These are phyloP conservation scores for Sympetrum striolatum DNA, from an alignment of 2,888 invertebrate species.

Conservation along the genomic window DNA sequence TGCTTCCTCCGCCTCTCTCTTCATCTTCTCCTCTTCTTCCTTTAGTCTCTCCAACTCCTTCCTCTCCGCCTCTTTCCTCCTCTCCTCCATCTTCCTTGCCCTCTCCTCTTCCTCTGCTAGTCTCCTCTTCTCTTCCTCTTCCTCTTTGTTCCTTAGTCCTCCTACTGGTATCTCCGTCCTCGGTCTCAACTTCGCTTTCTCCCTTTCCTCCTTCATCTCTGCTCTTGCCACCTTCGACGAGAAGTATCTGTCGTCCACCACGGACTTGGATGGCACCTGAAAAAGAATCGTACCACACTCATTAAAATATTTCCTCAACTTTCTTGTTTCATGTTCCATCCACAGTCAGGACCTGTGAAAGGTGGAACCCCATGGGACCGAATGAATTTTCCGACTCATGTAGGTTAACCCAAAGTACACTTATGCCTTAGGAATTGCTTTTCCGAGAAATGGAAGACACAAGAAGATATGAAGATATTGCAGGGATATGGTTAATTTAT, in stretches of 20 bases:
- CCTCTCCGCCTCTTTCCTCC: constrained; percentile 53
- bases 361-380: too few relatives aligned
- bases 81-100: constrained; percentile 64
- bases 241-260: constrained; percentile 66
- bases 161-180: constrained; percentile 62
- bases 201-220: constrained; percentile 68
- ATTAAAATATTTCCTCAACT: too few relatives aligned
- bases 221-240: constrained; percentile 69
- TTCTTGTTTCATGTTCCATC: too few relatives aligned
- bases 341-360: too few relatives aligned
- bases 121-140: constrained; percentile 69
- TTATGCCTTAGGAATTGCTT: too few relatives aligned
- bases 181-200: constrained; percentile 61
- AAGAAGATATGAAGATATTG: too few relatives aligned
- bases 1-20: constrained; percentile 49
- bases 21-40: constrained; percentile 54
- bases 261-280: constrained; percentile 70
- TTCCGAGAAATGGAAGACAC: too few relatives aligned
- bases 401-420: too few relatives aligned
- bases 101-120: constrained; percentile 68
- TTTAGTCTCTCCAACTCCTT: constrained; percentile 55
- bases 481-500: too few relatives aligned
- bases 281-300: constrained; percentile 54
- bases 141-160: constrained; percentile 62
- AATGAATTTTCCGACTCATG: too few relatives aligned